Evolutionary conservation across 2,113 vertebrate species (phyloP), one percentile per base, ranked within the genome.

Genomic region (Nicator chloris): DNA sequence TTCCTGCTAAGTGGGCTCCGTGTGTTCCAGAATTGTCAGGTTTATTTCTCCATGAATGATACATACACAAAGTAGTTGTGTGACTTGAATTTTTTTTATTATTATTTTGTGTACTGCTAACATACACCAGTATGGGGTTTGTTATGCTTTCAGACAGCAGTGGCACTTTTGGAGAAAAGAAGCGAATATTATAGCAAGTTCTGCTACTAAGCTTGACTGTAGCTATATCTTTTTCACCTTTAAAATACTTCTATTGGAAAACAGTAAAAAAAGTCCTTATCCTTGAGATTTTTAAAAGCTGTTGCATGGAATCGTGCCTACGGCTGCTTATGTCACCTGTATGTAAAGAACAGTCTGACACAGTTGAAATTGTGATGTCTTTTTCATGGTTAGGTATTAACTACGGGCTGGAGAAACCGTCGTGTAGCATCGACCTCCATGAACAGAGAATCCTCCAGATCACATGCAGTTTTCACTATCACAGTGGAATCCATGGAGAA

Each of bases 371-470:
- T 49, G 51, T 61, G 31, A 12, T 56, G 11, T 40, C 12, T 88
- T 56, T 92, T 54, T 87, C 57, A 50, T 77, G 14, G 37, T n/a
- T 44, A 99, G 99, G 99, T 99, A 21, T 96, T 99, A 93, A 99
- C 98, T 76, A 98, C 75, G 92, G 99, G 99, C 35, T 99, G 99
- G 99, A 98, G 99, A 81, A 99, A 99, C 95, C 98, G 99, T 23
- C 98, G 98, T 15, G 99, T 99, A 22, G 99, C 99, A 10, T 99
- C 99, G 0, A 99, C 99, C 15, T 99, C 99, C 5, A 99, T 99
- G 99, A 99, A 99, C 72, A 98, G 99, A 4, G 99, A 99, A 76
- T 99, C 99, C 3, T 99, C 99, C 2, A 98, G 99, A 75, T 99
- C 99, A 10, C 99, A 99, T 1, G 99, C 99, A 1, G 99, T 99